Evolutionary conservation across 2,113 vertebrate genomes (phyloP).

Genomic region (Scolopax mira): DNA sequence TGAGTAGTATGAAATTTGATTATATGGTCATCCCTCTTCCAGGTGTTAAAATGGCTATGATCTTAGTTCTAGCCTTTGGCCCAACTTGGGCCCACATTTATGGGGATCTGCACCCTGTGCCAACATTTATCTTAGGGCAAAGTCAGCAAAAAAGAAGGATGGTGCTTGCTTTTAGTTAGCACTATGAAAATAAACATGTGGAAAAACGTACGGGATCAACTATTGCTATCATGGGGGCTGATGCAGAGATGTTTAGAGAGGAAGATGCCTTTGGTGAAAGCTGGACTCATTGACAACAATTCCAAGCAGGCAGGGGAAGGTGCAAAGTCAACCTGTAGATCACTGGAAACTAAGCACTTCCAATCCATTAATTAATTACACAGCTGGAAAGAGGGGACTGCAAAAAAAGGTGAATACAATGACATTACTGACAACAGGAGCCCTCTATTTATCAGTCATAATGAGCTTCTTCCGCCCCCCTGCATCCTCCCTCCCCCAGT

Average conservation of each 20-base stretch:
- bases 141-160: background rate
- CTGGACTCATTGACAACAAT: background rate
- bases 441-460: constrained; percentile 71
- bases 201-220: background rate
- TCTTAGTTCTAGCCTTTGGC: background rate
- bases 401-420: constrained; percentile 63
- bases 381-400: constrained; percentile 68
- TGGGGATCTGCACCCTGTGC: background rate
- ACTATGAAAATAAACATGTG: background rate
- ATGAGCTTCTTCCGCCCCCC: constrained; percentile 37
- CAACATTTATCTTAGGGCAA: background rate
- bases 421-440: constrained; percentile 63
- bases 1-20: background rate
- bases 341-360: constrained; percentile 55
- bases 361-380: constrained; percentile 70
- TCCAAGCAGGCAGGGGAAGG: background rate
- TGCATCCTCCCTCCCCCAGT: constrained; percentile 54
- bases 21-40: background rate
- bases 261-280: background rate
- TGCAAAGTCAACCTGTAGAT: constrained; percentile 68
- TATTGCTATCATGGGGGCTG: background rate
- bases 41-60: background rate
- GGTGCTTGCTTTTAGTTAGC: background rate
- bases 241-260: background rate
- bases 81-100: background rate